A percentile compares a stretch with the other conserved stretches of the same genome.
Conservation (phyloP, 2,113 vertebrate species). For the Barbus barbus region DNA sequence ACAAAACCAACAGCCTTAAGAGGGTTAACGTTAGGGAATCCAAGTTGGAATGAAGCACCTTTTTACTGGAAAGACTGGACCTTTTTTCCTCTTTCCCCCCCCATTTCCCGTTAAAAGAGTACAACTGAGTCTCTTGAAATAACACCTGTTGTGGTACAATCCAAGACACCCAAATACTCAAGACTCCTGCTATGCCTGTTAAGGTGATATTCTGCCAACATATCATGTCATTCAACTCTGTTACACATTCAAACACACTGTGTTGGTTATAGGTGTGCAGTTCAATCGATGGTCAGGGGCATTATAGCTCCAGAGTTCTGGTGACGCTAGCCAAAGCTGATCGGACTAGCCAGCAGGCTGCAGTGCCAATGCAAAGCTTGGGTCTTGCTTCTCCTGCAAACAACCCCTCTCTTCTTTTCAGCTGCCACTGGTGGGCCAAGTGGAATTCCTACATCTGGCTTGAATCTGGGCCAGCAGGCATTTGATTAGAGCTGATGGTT, state of each 20-base stretch:
- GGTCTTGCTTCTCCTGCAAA: conserved; percentile 45
- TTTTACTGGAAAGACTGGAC: conserved; percentile 4
- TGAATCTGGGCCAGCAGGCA: conserved; percentile 57
- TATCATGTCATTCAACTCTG: conserved; percentile 4
- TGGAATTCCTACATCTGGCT: conserved; percentile 63
- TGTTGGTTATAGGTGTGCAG: conserved; percentile 12
- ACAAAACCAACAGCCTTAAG: conserved; percentile 21
- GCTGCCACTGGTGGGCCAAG: conserved; percentile 47
- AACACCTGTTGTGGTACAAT: conserved; percentile 39
- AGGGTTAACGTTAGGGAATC: neutral
- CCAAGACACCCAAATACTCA: conserved; percentile 32
- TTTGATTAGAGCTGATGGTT: conserved; percentile 61
- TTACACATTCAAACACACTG: conserved; percentile 8
- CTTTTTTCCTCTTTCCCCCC: neutral
- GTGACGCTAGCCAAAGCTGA: neutral
- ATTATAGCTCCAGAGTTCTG: conserved; percentile 2
- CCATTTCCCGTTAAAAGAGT: conserved; percentile 18
- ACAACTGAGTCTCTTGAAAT: conserved; percentile 26
- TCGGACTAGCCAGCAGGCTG: neutral
- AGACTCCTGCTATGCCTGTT: conserved; percentile 23
- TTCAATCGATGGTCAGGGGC: neutral
- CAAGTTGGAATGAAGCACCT: conserved; percentile 25
- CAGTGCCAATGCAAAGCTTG: conserved; percentile 43
- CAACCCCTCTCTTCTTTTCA: conserved; percentile 45
- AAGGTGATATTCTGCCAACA: conserved; percentile 12